These are phyloP conservation scores for Quadroppia sp. DNA, from an alignment of 2,888 invertebrate genomes.

Conservation along the genomic window DNA sequence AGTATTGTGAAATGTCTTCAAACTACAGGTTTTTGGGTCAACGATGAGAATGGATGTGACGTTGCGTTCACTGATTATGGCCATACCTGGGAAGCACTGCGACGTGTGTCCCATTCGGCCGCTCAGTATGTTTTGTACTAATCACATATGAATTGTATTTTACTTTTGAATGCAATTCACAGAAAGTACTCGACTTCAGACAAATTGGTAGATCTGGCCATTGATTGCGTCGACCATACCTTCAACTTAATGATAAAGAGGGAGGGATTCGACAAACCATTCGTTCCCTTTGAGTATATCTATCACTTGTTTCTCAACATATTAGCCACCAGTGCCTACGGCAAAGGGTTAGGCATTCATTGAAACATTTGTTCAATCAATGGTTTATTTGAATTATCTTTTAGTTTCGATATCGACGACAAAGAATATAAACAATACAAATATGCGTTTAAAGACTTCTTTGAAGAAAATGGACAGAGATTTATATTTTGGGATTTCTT, in stretches of 20 bases:
- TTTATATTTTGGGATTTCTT: too few relatives aligned
- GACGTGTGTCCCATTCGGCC: constrained; percentile 8
- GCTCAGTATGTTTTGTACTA: neutral
- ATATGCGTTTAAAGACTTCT: neutral
- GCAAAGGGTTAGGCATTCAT: neutral
- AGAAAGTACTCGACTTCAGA: constrained; percentile 1
- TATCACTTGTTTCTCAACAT: neutral
- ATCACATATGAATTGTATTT: neutral
- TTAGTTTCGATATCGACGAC: neutral
- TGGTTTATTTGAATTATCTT: neutral
- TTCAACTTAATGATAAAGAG: neutral
- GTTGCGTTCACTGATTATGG: constrained; percentile 19
- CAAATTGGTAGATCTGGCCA: neutral
- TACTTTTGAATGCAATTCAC: neutral
- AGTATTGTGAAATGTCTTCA: neutral
- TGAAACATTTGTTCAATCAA: neutral
- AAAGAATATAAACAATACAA: neutral
- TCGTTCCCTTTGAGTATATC: neutral
- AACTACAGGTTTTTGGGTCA: neutral
- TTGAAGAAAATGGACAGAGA: too few relatives aligned
- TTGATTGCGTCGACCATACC: constrained; percentile 4
- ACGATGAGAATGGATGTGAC: neutral
- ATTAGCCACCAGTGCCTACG: neutral
- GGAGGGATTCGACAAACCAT: constrained; percentile 1
- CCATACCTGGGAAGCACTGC: constrained; percentile 1